These are phyloP conservation scores for Branchellion lobata DNA, from an alignment of 2,888 invertebrate species.

Conservation along the genomic window DNA sequence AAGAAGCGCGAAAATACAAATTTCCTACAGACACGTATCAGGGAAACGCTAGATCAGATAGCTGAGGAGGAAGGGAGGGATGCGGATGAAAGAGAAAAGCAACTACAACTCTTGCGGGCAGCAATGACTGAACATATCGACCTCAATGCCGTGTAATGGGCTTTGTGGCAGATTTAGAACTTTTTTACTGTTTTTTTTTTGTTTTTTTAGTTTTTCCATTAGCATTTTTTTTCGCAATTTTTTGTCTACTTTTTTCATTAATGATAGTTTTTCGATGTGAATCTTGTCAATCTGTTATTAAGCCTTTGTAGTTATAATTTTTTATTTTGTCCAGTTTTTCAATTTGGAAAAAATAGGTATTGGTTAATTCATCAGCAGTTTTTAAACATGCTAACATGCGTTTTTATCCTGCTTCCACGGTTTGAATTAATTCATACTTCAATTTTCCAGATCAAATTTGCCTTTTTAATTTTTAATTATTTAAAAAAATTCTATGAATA, in stretches of 20 bases:
- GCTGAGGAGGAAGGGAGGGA: slow-evolving; percentile 50
- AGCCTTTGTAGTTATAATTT: no score
- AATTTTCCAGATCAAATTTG: no score
- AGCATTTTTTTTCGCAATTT: not conserved
- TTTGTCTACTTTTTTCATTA: not conserved
- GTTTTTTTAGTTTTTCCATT: not conserved
- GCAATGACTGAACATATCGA: slow-evolving; percentile 40
- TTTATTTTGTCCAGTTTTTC: no score
- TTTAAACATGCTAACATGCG: no score
- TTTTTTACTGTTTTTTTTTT: not conserved
- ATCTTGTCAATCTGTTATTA: no score
- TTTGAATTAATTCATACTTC: no score
- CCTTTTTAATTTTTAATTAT: no score
- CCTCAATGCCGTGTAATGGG: not conserved
- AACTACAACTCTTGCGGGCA: not conserved
- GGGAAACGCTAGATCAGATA: slow-evolving; percentile 56
- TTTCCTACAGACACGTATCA: slow-evolving; percentile 54
- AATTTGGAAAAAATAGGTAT: no score
- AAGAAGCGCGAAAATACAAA: slow-evolving; percentile 53
- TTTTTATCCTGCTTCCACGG: no score
- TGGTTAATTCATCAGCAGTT: no score
- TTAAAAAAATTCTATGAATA: no score
- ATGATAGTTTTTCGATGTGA: not conserved
- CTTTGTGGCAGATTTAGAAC: not conserved
- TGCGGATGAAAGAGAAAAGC: slow-evolving; percentile 10